A percentile compares a stretch with the other conserved stretches of the same genome.
Conservation (phyloP, 2,113 vertebrate species). For the Microtus pennsylvanicus region DNA sequence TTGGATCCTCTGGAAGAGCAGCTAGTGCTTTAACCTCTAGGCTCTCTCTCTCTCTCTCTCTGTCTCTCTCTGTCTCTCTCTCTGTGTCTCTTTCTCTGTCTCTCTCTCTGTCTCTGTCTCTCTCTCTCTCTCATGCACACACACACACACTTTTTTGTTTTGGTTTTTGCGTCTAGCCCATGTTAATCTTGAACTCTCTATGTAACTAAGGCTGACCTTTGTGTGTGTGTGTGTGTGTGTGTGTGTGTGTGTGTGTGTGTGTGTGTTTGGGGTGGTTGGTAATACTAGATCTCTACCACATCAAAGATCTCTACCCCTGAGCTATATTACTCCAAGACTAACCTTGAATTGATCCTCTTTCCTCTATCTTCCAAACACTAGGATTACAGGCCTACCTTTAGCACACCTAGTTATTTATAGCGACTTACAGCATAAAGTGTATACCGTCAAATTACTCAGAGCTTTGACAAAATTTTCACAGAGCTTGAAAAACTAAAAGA, state of each 20-base stretch:
- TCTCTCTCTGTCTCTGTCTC: no score
- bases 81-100: no score
- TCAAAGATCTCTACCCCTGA: no score
- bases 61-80: no score
- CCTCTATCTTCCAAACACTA: background rate
- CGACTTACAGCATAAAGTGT: background rate
- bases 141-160: background rate
- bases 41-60: background rate
- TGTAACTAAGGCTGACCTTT: background rate
- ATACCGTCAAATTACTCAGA: background rate
- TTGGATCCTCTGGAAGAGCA: background rate
- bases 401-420: background rate
- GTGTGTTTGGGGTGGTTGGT: background rate
- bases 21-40: background rate
- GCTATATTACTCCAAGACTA: background rate
- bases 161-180: background rate
- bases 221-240: no score
- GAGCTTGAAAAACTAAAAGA: slow-evolving; percentile 20
- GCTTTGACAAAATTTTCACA: slow-evolving; percentile 3
- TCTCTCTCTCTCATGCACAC: background rate
- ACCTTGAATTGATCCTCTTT: background rate
- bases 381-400: background rate
- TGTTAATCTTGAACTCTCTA: background rate
- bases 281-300: background rate
- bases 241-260: no score